These are phyloP conservation scores for Buathra laborator DNA, from an alignment of 2,888 invertebrate species.

Conservation along the genomic window DNA sequence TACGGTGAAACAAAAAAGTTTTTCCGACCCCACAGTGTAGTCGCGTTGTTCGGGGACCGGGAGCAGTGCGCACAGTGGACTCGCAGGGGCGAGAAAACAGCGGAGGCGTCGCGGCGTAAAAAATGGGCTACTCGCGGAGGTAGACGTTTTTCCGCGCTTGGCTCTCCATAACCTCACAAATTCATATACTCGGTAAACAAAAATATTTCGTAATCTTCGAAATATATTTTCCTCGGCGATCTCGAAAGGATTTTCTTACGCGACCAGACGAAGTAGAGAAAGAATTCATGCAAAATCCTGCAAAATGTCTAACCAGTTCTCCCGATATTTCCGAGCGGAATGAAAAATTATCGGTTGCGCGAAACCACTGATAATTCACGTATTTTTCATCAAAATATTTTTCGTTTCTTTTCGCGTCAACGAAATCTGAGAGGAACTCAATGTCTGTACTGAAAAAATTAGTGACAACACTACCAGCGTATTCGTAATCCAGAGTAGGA, in stretches of 20 bases:
- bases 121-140: slow-evolving; percentile 11
- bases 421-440: too few relatives aligned
- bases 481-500: slow-evolving; percentile 15
- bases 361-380: too few relatives aligned
- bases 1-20: slow-evolving; percentile 15
- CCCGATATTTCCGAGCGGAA: too few relatives aligned
- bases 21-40: slow-evolving; percentile 23
- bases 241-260: slow-evolving; percentile 7
- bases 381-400: too few relatives aligned
- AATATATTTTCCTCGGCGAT: neutral
- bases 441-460: slow-evolving; percentile 19
- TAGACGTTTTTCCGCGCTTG: slow-evolving; percentile 22
- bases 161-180: neutral
- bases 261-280: neutral
- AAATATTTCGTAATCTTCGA: slow-evolving; percentile 19
- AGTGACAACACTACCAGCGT: neutral
- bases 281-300: too few relatives aligned
- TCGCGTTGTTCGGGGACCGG: slow-evolving; percentile 1
- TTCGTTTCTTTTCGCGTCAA: too few relatives aligned
- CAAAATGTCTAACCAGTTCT: too few relatives aligned
- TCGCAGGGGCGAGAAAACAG: slow-evolving; percentile 21
- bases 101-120: slow-evolving; percentile 43
- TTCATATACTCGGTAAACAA: slow-evolving; percentile 9
- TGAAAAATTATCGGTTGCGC: too few relatives aligned
- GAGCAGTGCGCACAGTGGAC: neutral